Percentiles rank a stretch among this genome's conserved stretches.
phyloP scores from a whole-genome alignment of 2,113 vertebrate genomes.

The Dunckerocampus dactyliophorus region DNA sequence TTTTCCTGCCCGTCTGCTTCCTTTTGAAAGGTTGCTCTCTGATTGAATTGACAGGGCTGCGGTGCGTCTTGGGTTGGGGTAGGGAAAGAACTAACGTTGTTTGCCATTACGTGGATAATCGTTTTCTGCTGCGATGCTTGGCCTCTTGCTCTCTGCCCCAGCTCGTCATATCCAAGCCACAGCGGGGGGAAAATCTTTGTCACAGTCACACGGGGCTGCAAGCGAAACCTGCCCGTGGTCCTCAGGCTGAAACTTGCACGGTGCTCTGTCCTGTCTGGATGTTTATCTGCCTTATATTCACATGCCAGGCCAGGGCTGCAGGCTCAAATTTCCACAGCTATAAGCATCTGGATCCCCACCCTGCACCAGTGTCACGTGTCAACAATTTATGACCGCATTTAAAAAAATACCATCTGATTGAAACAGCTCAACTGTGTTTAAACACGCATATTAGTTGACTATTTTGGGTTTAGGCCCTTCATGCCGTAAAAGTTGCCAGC shows the following conservation, averaged over 20 bases:
- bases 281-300: constrained; percentile 34
- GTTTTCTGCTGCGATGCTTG: constrained; percentile 36
- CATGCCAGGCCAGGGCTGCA: constrained; percentile 27
- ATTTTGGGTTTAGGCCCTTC: not conserved
- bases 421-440: not conserved
- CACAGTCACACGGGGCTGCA: constrained; percentile 3
- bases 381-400: not conserved
- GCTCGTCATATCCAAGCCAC: constrained; percentile 16
- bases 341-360: constrained; percentile 17
- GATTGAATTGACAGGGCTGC: constrained; percentile 26
- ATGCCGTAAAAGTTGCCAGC: not conserved
- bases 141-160: constrained; percentile 9
- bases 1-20: constrained; percentile 12
- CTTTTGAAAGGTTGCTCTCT: constrained; percentile 17
- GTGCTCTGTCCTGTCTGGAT: constrained; percentile 6
- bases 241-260: constrained; percentile 1
- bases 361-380: constrained; percentile 5
- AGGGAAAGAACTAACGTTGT: constrained; percentile 26
- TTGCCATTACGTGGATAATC: constrained; percentile 46
- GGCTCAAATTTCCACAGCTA: constrained; percentile 31
- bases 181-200: constrained; percentile 20
- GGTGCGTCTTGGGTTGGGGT: constrained; percentile 2
- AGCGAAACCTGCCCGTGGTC: constrained; percentile 19
- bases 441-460: not conserved
- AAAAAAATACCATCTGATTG: not conserved